Conservation (phyloP, 2,113 vertebrate genomes). For the Coptodon bakossiorum region DNA sequence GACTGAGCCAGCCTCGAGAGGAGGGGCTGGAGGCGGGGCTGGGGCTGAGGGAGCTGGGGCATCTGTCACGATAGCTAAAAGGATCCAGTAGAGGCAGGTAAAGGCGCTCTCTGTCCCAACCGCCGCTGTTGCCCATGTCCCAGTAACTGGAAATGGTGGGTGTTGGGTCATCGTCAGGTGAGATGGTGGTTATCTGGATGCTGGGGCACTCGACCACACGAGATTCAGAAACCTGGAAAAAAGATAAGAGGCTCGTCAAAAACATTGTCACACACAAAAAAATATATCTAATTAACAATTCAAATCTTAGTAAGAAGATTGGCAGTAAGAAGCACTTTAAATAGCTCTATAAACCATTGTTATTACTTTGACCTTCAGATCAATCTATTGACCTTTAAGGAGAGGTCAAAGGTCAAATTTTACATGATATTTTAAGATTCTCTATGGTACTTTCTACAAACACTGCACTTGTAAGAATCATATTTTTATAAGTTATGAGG, state of each 20-base stretch:
- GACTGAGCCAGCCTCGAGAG: slow-evolving; percentile 84
- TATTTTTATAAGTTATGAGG: background rate
- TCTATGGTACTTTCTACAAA: background rate
- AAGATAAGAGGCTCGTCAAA: background rate
- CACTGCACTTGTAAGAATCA: background rate
- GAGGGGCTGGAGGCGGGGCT: slow-evolving; percentile 87
- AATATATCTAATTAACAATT: background rate
- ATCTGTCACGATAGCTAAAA: slow-evolving; percentile 80
- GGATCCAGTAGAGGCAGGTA: slow-evolving; percentile 82
- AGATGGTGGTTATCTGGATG: slow-evolving; percentile 92
- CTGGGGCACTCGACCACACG: slow-evolving; percentile 87
- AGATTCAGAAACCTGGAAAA: slow-evolving; percentile 68
- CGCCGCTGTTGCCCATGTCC: slow-evolving; percentile 71
- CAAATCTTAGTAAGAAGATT: background rate
- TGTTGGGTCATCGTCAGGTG: slow-evolving; percentile 73
- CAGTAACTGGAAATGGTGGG: slow-evolving; percentile 61
- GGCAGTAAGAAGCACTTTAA: background rate
- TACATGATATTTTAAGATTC: rapidly evolving
- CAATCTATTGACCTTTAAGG: background rate
- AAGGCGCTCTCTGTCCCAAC: slow-evolving; percentile 78
- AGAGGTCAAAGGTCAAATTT: background rate
- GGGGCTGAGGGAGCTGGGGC: slow-evolving; percentile 79
- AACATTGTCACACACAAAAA: background rate
- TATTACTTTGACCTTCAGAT: background rate
- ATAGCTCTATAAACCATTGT: background rate